Percentiles rank a stretch among this genome's conserved stretches.
Evolutionary conservation across 2,797 vertebrate genomes (phyloP).

Genomic region (Siniperca undulata): DNA sequence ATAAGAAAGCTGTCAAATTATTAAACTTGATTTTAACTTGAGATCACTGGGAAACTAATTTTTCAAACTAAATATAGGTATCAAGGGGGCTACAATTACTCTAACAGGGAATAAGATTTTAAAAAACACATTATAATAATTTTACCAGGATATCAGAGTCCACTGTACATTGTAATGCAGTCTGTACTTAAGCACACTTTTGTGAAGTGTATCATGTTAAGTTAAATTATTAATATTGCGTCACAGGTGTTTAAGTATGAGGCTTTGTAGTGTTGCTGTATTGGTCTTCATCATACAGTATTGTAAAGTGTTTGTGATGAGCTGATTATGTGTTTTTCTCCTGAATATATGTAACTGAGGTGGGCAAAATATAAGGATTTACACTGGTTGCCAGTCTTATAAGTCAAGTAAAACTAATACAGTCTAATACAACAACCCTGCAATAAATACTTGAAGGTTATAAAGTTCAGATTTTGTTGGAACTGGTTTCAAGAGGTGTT

Average conservation of each 20-base stretch:
- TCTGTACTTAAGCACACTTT: neutral
- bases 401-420: neutral
- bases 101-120: neutral
- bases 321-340: neutral
- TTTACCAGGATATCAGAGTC: neutral
- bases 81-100: neutral
- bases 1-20: neutral
- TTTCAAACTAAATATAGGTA: neutral
- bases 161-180: neutral
- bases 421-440: neutral
- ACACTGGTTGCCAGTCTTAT: neutral
- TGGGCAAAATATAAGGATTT: neutral
- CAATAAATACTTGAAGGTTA: neutral
- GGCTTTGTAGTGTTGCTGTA: neutral
- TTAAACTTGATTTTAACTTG: neutral
- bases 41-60: neutral
- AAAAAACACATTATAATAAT: neutral
- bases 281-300: neutral
- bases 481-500: neutral
- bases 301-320: no score
- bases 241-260: neutral
- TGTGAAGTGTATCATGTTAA: neutral
- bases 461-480: neutral
- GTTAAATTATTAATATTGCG: neutral
- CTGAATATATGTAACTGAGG: neutral